phyloP scores from a whole-genome alignment of 2,113 vertebrate genomes.

The Mola mola region DNA sequence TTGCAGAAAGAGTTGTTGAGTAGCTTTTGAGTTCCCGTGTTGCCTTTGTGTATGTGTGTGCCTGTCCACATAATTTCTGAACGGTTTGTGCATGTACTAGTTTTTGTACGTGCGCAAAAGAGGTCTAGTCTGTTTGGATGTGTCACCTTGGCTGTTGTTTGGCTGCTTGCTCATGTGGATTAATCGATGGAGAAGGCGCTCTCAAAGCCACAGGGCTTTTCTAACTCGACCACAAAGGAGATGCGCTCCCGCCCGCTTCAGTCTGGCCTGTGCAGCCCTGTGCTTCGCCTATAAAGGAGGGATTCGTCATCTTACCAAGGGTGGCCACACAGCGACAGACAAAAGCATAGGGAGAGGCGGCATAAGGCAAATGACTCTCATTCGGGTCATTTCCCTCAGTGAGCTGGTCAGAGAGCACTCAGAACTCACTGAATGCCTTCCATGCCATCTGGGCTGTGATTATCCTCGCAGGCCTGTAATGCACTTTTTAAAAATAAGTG shows the following conservation, averaged over 20 bases:
- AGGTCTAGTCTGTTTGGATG: not conserved
- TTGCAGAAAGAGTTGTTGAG: constrained; percentile 43
- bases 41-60: constrained; percentile 19
- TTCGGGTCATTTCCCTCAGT: constrained; percentile 52
- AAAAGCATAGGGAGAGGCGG: not conserved
- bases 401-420: constrained; percentile 43
- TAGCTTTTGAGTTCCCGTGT: constrained; percentile 28
- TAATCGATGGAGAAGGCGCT: constrained; percentile 35
- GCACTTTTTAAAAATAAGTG: constrained; percentile 41
- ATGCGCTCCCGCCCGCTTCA: not conserved
- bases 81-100: not conserved
- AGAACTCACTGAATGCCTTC: constrained; percentile 38
- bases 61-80: constrained; percentile 3
- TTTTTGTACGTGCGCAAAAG: constrained; percentile 16
- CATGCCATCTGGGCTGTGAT: constrained; percentile 28
- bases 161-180: constrained; percentile 45
- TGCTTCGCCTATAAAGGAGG: not conserved
- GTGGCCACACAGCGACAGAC: constrained; percentile 9
- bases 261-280: not conserved
- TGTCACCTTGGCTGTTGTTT: constrained; percentile 37
- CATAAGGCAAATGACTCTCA: constrained; percentile 30
- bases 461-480: constrained; percentile 32
- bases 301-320: constrained; percentile 19
- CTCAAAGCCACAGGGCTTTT: constrained; percentile 29
- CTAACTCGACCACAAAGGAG: constrained; percentile 10